Evolutionary conservation across 2,797 vertebrate species (phyloP), one percentile per base, ranked within the genome.

Genomic region (Myripristis murdjan): DNA sequence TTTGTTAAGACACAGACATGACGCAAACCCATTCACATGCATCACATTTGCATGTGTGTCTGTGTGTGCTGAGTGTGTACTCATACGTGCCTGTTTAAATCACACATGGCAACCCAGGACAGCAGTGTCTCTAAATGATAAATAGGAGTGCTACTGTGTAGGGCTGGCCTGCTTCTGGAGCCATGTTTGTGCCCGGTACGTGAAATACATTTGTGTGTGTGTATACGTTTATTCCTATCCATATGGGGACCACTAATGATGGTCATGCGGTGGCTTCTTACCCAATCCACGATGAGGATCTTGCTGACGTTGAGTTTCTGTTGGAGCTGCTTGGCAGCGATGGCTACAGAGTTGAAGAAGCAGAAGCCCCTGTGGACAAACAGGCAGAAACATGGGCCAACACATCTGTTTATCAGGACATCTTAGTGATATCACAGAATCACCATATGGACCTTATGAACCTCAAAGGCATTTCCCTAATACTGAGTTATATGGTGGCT

Each of bases 201-300:
- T 28, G 18, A 0, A 5, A 68, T 54, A 49, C 46, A 57, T 57
- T 61, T 64, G 58, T 33, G 31, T 75, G 35, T 59, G 55, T 81
- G 56, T 53, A 37, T 59, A 47, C 58, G 31, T 52, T 68, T 70
- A 49, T 63, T 70, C 37, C 55, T 62, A 51, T 66, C 54, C 75
- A 81, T 78, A 58, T 84, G 83, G 33, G 14, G 64, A 78, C 58
- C 74, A 77, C 62, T 49, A 79, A 56, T 46, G 43, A 18, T 35
- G 57, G 56, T 58, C 43, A 14, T 69, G 76, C 7, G n/a, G 46
- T 14, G 51, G 41, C 35, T 74, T 58, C 89, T 95, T 76, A 98
- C 97, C 97, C 97, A 99, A 92, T 98, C 96, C 62, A 98, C 95
- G 3, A 99, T 97, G 79, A 99, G 97, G 85, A 98, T 97, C 92